phyloP scores from a whole-genome alignment of 2,888 invertebrate genomes.

The Lasiommata megera region DNA sequence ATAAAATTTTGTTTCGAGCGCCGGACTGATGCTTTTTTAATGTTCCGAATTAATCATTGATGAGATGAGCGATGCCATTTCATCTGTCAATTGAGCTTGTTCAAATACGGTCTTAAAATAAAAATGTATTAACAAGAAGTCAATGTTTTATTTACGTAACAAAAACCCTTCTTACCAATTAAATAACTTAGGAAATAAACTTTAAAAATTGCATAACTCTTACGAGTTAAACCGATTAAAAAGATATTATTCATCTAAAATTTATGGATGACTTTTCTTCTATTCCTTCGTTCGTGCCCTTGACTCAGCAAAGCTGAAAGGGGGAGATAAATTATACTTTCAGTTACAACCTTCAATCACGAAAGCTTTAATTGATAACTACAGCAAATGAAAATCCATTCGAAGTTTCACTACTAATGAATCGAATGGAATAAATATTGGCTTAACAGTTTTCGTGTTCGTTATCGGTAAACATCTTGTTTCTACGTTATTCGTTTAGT shows the following conservation, averaged over 20 bases:
- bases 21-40: no score
- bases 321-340: slow-evolving; percentile 15
- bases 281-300: slow-evolving; percentile 53
- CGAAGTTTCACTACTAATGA: not conserved
- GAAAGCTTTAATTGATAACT: slow-evolving; percentile 50
- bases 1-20: no score
- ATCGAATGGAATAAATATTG: slow-evolving; percentile 12
- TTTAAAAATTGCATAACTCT: not conserved
- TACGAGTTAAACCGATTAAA: not conserved
- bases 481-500: slow-evolving; percentile 5
- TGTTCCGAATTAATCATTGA: no score
- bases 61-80: no score
- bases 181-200: no score
- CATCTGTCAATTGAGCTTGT: no score
- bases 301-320: slow-evolving; percentile 45
- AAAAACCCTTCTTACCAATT: no score
- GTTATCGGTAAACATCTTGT: slow-evolving; percentile 4
- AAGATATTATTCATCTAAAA: no score
- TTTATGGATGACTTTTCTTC: slow-evolving; percentile 53
- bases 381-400: slow-evolving; percentile 8
- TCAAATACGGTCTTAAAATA: no score
- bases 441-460: slow-evolving; percentile 14
- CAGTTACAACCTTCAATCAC: slow-evolving; percentile 61
- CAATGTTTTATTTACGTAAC: no score
- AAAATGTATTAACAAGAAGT: no score